These are phyloP conservation scores for Tetragnatha montana DNA, from an alignment of 2,888 invertebrate genomes.

Conservation along the genomic window DNA sequence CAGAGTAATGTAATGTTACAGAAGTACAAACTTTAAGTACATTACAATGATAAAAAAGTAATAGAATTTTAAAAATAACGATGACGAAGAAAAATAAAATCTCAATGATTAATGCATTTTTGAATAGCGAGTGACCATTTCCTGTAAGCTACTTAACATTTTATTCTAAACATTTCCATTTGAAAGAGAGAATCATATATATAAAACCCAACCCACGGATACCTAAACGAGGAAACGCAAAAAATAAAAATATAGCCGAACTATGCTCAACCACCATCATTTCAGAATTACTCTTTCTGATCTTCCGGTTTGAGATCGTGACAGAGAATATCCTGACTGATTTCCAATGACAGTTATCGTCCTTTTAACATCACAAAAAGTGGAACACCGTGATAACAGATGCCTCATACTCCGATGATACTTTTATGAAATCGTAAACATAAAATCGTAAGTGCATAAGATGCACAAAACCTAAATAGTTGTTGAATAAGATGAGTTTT, in stretches of 20 bases:
- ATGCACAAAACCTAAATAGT: background rate
- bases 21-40: too few relatives aligned
- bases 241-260: background rate
- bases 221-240: background rate
- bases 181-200: background rate
- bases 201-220: background rate
- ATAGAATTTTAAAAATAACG: too few relatives aligned
- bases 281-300: background rate
- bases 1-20: too few relatives aligned
- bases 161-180: background rate
- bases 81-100: too few relatives aligned
- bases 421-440: background rate
- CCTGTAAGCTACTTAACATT: too few relatives aligned
- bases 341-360: background rate
- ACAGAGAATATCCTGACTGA: background rate
- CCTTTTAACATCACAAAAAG: background rate
- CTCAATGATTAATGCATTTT: too few relatives aligned
- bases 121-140: too few relatives aligned
- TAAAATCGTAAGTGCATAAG: background rate
- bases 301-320: background rate
- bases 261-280: background rate
- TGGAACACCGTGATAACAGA: background rate
- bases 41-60: too few relatives aligned
- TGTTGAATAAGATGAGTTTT: too few relatives aligned
- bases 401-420: background rate